Evolutionary conservation across 2,113 vertebrate species (phyloP).

Genomic region (Prunella fulvescens): DNA sequence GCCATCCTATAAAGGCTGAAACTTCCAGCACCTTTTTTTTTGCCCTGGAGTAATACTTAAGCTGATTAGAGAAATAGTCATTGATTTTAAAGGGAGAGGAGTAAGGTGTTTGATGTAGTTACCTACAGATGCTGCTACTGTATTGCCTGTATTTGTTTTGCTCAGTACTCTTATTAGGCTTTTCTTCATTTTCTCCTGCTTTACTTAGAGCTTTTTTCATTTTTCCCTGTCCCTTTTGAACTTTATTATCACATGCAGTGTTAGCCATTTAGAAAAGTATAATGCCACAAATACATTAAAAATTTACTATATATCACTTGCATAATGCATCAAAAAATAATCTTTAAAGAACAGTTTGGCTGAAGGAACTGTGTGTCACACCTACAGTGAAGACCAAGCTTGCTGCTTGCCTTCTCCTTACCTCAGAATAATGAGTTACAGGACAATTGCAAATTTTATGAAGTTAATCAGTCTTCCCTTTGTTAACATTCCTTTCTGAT

Average conservation of each 20-base stretch:
- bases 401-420: neutral
- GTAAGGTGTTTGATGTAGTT: neutral
- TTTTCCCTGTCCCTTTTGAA: neutral
- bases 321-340: neutral
- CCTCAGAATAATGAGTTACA: neutral
- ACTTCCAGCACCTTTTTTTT: neutral
- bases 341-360: neutral
- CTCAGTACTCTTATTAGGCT: neutral
- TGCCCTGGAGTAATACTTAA: neutral
- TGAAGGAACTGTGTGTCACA: neutral
- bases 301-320: neutral
- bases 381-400: rapidly evolving
- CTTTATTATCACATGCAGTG: neutral
- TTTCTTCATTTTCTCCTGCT: neutral
- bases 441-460: neutral
- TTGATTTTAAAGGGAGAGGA: neutral
- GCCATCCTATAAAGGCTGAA: neutral
- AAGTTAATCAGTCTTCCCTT: neutral
- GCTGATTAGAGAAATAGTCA: neutral
- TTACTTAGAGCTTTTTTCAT: neutral
- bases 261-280: conserved; percentile 4
- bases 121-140: neutral
- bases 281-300: neutral
- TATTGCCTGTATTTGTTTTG: neutral
- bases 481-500: neutral